These are phyloP conservation scores for Steinernema feltiae DNA, from an alignment of 1,140 invertebrate genomes.

Conservation along the genomic window DNA sequence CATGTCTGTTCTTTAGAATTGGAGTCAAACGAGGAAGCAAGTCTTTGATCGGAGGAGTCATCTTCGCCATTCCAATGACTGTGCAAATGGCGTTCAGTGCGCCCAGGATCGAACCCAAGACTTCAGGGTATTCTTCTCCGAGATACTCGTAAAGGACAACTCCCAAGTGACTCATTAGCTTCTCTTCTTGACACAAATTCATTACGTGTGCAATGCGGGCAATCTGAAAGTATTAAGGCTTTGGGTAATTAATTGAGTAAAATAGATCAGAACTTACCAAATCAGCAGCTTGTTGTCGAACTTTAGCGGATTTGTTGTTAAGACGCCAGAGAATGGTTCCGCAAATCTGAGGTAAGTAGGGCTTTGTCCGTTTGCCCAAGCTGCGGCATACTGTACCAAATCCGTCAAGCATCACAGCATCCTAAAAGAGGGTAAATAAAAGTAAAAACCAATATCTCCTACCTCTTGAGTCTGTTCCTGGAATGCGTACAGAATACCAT, in stretches of 20 bases:
- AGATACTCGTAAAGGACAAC: constrained; percentile 99
- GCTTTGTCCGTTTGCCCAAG: constrained; percentile 90
- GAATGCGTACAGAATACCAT: constrained; percentile 97
- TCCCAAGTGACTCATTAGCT: constrained; percentile 97
- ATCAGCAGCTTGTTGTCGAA: constrained; percentile 97
- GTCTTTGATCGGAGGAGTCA: constrained; percentile 99
- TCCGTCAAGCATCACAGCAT: constrained; percentile 99
- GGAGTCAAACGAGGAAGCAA: constrained; percentile 89
- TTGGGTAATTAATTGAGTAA: constrained; percentile 20
- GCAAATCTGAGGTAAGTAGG: constrained; percentile 97
- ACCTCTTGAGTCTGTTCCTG: constrained; percentile 98
- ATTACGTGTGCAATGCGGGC: constrained; percentile 96
- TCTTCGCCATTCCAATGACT: constrained; percentile 99
- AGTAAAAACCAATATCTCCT: constrained; percentile 33
- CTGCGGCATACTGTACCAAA: constrained; percentile 98
- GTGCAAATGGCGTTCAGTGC: constrained; percentile 97
- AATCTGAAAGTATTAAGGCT: constrained; percentile 63
- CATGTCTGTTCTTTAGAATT: constrained; percentile 77
- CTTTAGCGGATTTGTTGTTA: constrained; percentile 99
- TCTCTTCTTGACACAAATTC: constrained; percentile 99
- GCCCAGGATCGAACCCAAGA: constrained; percentile 92
- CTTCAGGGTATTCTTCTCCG: constrained; percentile 98
- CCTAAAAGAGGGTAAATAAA: constrained; percentile 63
- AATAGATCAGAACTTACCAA: constrained; percentile 60
- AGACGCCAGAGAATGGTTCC: constrained; percentile 98